phyloP scores from a whole-genome alignment of 2,888 invertebrate species.

The Elmis aenea region DNA sequence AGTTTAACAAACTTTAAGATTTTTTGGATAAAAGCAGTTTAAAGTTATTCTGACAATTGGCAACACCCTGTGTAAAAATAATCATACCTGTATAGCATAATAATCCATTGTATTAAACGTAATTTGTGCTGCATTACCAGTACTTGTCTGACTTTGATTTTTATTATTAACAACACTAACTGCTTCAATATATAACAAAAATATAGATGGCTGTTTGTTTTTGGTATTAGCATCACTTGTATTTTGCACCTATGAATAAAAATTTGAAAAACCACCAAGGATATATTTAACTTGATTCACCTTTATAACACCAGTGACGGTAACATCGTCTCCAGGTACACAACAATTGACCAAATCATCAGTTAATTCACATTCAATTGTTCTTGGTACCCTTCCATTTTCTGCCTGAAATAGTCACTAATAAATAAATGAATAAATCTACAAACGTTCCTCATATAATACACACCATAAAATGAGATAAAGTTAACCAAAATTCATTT shows the following conservation, averaged over 20 bases:
- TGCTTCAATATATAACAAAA: constrained; percentile 73
- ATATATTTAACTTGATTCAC: no score
- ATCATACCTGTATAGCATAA: constrained; percentile 67
- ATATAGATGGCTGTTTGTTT: constrained; percentile 57
- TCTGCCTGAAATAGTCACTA: constrained; percentile 58
- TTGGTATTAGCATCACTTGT: constrained; percentile 52
- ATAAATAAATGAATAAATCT: no score
- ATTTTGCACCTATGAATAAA: constrained; percentile 52
- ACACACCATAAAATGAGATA: no score
- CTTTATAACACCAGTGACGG: constrained; percentile 82
- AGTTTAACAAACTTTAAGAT: no score
- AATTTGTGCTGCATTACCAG: constrained; percentile 47
- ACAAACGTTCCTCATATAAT: no score
- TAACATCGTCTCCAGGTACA: constrained; percentile 83
- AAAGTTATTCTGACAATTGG: no score
- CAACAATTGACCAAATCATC: constrained; percentile 79
- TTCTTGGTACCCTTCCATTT: constrained; percentile 68
- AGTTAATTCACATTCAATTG: constrained; percentile 79
- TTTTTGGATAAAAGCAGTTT: no score
- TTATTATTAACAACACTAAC: constrained; percentile 72
- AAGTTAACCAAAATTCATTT: no score
- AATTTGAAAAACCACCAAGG: no score
- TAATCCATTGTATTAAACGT: constrained; percentile 72
- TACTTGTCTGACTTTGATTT: constrained; percentile 55
- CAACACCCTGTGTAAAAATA: no score